These are phyloP conservation scores for Harpagifer antarcticus DNA, from an alignment of 2,797 vertebrate species.

Conservation along the genomic window DNA sequence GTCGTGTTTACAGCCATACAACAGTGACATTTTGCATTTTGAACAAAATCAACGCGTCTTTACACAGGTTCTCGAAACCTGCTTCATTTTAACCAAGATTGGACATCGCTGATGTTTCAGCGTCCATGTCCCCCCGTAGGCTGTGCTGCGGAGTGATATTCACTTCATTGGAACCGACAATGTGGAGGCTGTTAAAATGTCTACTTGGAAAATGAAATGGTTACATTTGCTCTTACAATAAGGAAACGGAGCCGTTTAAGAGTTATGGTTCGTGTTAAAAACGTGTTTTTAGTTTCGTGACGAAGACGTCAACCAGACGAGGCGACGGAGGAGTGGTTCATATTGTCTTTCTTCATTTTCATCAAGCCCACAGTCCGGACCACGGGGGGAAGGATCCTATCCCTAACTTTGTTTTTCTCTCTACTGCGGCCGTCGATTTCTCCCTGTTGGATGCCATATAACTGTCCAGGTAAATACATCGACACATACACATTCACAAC, in stretches of 20 bases:
- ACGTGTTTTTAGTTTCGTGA: constrained; percentile 66
- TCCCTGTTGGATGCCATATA: constrained; percentile 81
- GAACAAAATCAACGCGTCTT: no score
- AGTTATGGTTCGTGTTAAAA: constrained; percentile 69
- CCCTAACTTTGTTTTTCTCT: constrained; percentile 87
- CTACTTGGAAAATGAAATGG: constrained; percentile 87
- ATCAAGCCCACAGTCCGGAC: constrained; percentile 76
- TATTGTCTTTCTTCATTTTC: constrained; percentile 75
- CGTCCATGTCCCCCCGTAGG: constrained; percentile 78
- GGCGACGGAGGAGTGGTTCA: constrained; percentile 55
- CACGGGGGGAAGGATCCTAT: constrained; percentile 84
- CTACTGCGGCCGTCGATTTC: constrained; percentile 65
- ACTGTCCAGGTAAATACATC: constrained; percentile 77
- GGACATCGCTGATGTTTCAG: constrained; percentile 81
- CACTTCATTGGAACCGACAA: constrained; percentile 79
- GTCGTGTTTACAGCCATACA: neutral
- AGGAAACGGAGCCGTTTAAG: constrained; percentile 53
- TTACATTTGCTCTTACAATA: constrained; percentile 75
- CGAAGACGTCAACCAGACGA: constrained; percentile 52
- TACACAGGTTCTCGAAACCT: neutral
- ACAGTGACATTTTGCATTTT: constrained; percentile 14
- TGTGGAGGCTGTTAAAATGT: constrained; percentile 90
- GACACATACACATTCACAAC: constrained; percentile 7
- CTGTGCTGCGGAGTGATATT: constrained; percentile 86
- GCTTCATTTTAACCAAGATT: constrained; percentile 71